These are phyloP conservation scores for Ornithorhynchus anatinus DNA, from an alignment of 2,113 vertebrate genomes.

Conservation along the genomic window DNA sequence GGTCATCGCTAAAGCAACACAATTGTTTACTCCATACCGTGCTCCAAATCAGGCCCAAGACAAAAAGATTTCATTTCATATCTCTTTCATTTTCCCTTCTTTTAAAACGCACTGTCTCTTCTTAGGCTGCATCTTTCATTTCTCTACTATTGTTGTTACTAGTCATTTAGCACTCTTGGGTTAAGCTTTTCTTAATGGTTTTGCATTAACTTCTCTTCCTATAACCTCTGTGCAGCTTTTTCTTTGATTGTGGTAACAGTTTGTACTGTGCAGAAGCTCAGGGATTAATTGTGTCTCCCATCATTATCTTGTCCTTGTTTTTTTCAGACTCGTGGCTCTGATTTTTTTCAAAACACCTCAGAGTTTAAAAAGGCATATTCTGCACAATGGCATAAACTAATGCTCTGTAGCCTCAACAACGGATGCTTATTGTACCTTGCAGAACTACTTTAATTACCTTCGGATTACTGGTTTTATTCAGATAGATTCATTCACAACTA, in stretches of 20 bases:
- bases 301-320: constrained; percentile 76
- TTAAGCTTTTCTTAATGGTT: not conserved
- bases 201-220: constrained; percentile 47
- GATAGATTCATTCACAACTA: constrained; percentile 60
- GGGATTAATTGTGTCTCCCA: constrained; percentile 65
- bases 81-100: not conserved
- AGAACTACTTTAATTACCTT: constrained; percentile 72
- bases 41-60: constrained; percentile 27
- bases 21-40: constrained; percentile 23
- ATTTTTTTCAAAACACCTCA: constrained; percentile 60
- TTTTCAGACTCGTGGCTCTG: constrained; percentile 62
- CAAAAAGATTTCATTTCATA: constrained; percentile 21
- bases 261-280: constrained; percentile 51
- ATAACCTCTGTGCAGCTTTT: constrained; percentile 62
- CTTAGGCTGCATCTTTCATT: constrained; percentile 39
- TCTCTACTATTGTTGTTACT: constrained; percentile 38
- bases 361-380: constrained; percentile 64
- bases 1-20: constrained; percentile 26
- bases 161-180: not conserved
- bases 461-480: constrained; percentile 69
- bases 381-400: constrained; percentile 63
- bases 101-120: constrained; percentile 26
- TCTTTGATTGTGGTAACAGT: constrained; percentile 49
- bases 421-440: constrained; percentile 63
- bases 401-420: constrained; percentile 68